Percentiles rank a stretch among this genome's conserved stretches.
phyloP scores from a whole-genome alignment of 1,140 invertebrate genomes.

The Galleria mellonella region DNA sequence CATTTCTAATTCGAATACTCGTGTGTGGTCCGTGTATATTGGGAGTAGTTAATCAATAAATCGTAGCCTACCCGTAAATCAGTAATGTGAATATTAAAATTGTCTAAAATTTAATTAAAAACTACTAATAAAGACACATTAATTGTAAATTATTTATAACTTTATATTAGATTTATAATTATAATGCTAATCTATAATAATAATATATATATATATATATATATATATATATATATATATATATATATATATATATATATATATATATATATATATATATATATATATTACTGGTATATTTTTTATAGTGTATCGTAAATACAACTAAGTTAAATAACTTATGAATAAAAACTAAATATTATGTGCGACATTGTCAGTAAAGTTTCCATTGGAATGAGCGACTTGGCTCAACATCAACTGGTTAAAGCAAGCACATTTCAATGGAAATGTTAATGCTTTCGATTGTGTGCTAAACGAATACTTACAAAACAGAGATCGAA shows the following conservation, averaged over 20 bases:
- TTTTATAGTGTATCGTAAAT: no score
- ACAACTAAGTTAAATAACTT: no score
- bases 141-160: conserved; percentile 1
- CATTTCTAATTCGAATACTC: conserved; percentile 50
- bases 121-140: conserved; percentile 11
- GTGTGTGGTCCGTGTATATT: conserved; percentile 51
- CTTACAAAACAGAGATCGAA: conserved; percentile 33
- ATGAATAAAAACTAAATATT: no score
- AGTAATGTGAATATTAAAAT: conserved; percentile 16
- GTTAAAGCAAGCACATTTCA: conserved; percentile 28
- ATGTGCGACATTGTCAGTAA: conserved; percentile 4
- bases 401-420: conserved; percentile 16
- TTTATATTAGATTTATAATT: no score
- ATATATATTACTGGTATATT: no score
- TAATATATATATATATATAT: no score
- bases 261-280: no score
- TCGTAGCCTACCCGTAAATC: conserved; percentile 28
- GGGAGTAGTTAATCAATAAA: conserved; percentile 33
- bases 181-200: no score
- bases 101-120: conserved; percentile 10
- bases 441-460: conserved; percentile 56
- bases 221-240: no score
- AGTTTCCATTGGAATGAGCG: conserved; percentile 16
- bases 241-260: no score
- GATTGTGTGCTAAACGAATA: conserved; percentile 55